phyloP scores from a whole-genome alignment of 2,797 vertebrate species.

The Crax fasciolata region DNA sequence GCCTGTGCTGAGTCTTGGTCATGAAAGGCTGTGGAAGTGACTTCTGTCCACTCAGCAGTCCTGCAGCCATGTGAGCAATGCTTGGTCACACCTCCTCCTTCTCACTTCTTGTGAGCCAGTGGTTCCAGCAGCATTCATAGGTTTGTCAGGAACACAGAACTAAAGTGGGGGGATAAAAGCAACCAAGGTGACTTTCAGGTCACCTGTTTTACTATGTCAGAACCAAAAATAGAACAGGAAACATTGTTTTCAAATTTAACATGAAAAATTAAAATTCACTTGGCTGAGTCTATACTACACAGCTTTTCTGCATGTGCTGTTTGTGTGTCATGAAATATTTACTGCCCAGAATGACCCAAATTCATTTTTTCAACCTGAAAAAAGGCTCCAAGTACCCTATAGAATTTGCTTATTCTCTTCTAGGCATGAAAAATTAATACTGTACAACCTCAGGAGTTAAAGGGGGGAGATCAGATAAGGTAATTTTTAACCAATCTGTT shows the following conservation, averaged over 20 bases:
- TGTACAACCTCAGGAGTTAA: background rate
- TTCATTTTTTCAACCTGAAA: conserved; percentile 1
- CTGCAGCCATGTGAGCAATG: background rate
- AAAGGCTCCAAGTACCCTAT: background rate
- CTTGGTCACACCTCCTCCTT: conserved; percentile 7
- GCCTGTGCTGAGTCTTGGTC: background rate
- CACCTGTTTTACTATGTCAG: background rate
- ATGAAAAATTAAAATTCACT: background rate
- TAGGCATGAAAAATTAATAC: background rate
- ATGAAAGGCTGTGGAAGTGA: background rate
- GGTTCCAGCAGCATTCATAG: background rate
- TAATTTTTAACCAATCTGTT: background rate
- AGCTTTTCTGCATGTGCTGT: background rate
- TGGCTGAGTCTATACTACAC: background rate
- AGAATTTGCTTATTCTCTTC: background rate
- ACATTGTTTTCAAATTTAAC: background rate
- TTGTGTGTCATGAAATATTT: conserved; percentile 39
- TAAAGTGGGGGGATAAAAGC: background rate
- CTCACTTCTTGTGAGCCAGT: background rate
- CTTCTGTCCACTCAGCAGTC: background rate
- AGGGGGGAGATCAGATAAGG: background rate
- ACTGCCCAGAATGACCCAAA: background rate
- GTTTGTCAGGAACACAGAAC: background rate
- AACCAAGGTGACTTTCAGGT: background rate
- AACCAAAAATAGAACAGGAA: conserved; percentile 41